Evolutionary conservation across 2,888 invertebrate genomes (phyloP).

Genomic region (Rotaria magnacalcarata): DNA sequence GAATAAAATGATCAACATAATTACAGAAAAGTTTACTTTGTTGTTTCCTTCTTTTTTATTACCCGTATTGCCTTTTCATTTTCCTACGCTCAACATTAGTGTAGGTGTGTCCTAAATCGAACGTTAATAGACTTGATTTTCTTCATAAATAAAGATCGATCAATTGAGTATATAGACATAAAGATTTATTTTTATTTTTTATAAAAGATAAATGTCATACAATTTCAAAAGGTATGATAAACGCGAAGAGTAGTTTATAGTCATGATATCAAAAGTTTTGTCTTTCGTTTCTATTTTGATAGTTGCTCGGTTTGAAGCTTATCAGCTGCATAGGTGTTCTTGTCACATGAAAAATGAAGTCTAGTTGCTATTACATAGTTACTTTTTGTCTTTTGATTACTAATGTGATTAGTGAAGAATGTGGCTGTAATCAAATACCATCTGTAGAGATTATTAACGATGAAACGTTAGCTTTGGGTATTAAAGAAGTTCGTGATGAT

Average conservation of each 20-base stretch:
- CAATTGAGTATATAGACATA: not conserved
- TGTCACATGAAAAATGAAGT: not conserved
- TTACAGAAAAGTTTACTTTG: not conserved
- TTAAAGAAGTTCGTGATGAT: not conserved
- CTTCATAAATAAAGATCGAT: not conserved
- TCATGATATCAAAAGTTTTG: not conserved
- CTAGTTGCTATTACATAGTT: not conserved
- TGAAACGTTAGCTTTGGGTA: not conserved
- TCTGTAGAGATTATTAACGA: not conserved
- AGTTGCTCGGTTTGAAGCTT: not conserved
- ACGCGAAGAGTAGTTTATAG: not conserved
- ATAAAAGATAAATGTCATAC: not conserved
- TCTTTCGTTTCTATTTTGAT: not conserved
- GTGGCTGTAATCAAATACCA: slow-evolving; percentile 12
- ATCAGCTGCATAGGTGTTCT: not conserved
- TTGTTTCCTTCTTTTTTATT: not conserved
- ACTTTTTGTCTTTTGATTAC: not conserved
- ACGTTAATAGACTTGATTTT: not conserved
- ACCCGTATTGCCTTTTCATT: not conserved
- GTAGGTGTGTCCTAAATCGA: not conserved
- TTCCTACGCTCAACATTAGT: not conserved
- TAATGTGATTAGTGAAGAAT: not conserved
- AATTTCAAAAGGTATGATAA: not conserved
- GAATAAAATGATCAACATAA: not conserved
- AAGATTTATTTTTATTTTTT: not conserved